Conservation (phyloP, 2,113 vertebrate species). For the Corvus hawaiiensis region DNA sequence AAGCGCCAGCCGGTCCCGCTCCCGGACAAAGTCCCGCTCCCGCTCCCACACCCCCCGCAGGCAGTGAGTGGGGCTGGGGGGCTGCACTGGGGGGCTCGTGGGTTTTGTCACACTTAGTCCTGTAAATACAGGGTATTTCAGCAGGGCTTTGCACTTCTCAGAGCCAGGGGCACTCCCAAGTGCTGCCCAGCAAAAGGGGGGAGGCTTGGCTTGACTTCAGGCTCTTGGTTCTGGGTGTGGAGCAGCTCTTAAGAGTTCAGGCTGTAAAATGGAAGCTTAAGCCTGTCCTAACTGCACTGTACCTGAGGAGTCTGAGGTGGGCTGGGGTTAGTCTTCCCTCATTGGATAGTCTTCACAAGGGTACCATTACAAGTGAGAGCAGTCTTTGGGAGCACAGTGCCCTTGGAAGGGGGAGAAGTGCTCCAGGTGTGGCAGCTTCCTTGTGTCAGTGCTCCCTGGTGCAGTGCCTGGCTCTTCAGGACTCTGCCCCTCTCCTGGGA, state of each 20-base stretch:
- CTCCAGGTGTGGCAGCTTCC: not conserved
- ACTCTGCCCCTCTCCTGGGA: not conserved
- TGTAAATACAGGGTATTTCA: accelerated
- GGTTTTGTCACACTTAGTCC: accelerated
- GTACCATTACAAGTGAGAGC: accelerated
- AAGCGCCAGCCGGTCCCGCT: conserved; percentile 84
- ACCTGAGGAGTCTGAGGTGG: too few relatives aligned
- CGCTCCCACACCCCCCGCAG: conserved; percentile 87
- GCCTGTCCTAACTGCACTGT: too few relatives aligned
- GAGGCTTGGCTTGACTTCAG: too few relatives aligned
- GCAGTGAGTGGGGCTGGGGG: conserved; percentile 78
- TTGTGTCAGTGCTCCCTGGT: too few relatives aligned
- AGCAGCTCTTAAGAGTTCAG: not conserved
- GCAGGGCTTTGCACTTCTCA: not conserved
- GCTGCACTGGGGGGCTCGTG: accelerated
- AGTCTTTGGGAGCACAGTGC: not conserved
- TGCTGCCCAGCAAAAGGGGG: not conserved
- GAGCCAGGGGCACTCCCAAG: accelerated
- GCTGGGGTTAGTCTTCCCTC: not conserved
- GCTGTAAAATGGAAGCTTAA: not conserved
- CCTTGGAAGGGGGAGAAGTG: not conserved
- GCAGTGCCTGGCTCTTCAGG: not conserved
- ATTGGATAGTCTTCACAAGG: accelerated
- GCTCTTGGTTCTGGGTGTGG: accelerated
- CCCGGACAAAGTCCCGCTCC: conserved; percentile 87